Conservation (phyloP, 2,113 vertebrate genomes). For the Eubucco bourcierii region DNA sequence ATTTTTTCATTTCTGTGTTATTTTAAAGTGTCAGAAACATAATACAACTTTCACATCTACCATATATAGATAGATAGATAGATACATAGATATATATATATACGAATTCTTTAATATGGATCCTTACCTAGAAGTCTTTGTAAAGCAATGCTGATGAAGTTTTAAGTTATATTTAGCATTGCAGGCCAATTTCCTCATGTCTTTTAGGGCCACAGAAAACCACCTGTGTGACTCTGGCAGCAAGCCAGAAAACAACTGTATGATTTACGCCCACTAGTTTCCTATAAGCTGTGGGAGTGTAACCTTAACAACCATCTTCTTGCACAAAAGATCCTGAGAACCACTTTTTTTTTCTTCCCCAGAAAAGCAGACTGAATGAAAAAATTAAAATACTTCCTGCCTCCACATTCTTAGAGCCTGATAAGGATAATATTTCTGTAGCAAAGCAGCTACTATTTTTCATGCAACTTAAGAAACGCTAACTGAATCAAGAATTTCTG, state of each 20-base stretch:
- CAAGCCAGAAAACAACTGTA: slow-evolving; percentile 51
- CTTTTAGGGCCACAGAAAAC: slow-evolving; percentile 23
- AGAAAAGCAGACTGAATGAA: neutral
- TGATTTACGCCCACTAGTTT: slow-evolving; percentile 57
- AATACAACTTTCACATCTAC: neutral
- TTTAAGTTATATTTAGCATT: slow-evolving; percentile 37
- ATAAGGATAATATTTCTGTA: neutral
- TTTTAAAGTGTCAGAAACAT: neutral
- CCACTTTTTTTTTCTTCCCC: neutral
- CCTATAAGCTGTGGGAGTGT: slow-evolving; percentile 40
- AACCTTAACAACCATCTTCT: slow-evolving; percentile 20
- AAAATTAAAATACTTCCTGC: slow-evolving; percentile 12
- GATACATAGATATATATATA: neutral
- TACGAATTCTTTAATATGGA: neutral
- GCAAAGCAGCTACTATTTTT: neutral
- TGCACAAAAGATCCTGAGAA: slow-evolving; percentile 49
- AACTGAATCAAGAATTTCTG: neutral
- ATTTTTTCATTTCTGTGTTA: neutral
- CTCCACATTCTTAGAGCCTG: neutral
- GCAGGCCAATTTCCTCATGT: slow-evolving; percentile 7
- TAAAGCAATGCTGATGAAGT: slow-evolving; percentile 17
- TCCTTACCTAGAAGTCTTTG: slow-evolving; percentile 27
- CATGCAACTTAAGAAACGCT: neutral
- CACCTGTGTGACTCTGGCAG: slow-evolving; percentile 66
- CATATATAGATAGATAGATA: neutral